Conservation (phyloP, 2,888 invertebrate genomes). For the Tromatobia lineatoria region DNA sequence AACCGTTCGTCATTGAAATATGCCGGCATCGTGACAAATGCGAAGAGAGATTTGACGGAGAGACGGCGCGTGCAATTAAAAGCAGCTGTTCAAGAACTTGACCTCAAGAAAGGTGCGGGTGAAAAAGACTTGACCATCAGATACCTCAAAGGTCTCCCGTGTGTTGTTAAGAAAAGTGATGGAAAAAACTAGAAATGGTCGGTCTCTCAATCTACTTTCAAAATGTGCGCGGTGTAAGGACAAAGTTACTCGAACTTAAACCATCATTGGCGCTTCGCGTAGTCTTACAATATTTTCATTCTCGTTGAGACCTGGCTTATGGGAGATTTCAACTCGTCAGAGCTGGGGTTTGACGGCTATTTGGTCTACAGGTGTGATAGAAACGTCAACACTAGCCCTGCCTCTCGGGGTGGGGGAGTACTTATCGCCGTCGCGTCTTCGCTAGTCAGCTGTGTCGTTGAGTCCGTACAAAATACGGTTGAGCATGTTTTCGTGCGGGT, state of each 20-base stretch:
- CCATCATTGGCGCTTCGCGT: neutral
- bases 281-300: neutral
- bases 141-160: neutral
- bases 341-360: neutral
- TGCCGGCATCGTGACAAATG: neutral
- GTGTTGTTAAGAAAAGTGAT: neutral
- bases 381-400: neutral
- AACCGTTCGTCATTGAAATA: neutral
- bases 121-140: neutral
- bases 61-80: constrained; percentile 5
- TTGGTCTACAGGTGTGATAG: constrained; percentile 9
- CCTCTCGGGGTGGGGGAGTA: constrained; percentile 12
- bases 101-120: neutral
- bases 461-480: neutral
- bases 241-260: neutral
- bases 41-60: neutral
- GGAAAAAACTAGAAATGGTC: neutral
- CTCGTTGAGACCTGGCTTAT: constrained; percentile 8
- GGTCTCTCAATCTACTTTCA: neutral
- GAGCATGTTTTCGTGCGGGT: neutral
- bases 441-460: neutral
- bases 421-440: constrained; percentile 14
- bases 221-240: constrained; percentile 4
- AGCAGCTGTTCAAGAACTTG: neutral
- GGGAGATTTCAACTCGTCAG: neutral